phyloP scores from a whole-genome alignment of 2,888 invertebrate genomes.

The Drosophila macrospina region DNA sequence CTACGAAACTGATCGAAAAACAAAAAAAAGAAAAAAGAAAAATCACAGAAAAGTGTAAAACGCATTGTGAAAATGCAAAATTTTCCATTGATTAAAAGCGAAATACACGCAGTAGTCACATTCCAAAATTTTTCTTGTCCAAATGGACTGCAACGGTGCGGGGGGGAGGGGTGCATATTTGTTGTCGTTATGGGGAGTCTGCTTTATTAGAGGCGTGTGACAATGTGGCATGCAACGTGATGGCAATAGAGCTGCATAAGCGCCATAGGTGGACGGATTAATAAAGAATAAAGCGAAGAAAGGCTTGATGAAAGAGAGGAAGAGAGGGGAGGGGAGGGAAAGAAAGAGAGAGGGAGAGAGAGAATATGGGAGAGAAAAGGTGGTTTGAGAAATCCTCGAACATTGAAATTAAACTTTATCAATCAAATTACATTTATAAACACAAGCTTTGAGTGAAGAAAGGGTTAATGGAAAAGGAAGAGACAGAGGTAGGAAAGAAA shows the following conservation, averaged over 20 bases:
- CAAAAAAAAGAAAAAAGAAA: neutral
- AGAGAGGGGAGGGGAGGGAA: no score
- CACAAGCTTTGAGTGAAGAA: no score
- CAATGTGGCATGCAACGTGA: neutral
- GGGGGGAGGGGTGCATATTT: neutral
- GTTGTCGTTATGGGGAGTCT: neutral
- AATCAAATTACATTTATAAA: no score
- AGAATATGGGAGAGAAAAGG: no score
- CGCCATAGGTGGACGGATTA: no score
- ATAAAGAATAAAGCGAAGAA: neutral
- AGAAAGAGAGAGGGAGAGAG: no score
- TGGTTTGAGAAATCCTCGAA: no score
- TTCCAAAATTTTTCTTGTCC: constrained; percentile 14
- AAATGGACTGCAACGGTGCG: neutral
- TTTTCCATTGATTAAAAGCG: constrained; percentile 68
- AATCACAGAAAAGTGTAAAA: constrained; percentile 74
- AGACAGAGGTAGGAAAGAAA: no score
- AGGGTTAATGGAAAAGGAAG: no score
- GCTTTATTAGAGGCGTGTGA: no score
- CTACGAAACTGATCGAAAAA: constrained; percentile 1
- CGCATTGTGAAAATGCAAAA: constrained; percentile 75
- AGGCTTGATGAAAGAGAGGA: neutral
- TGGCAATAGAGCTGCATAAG: no score
- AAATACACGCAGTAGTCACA: constrained; percentile 32
- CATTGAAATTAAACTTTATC: no score